These are phyloP conservation scores for Siniperca knerii DNA, from an alignment of 2,113 vertebrate species.

Conservation along the genomic window DNA sequence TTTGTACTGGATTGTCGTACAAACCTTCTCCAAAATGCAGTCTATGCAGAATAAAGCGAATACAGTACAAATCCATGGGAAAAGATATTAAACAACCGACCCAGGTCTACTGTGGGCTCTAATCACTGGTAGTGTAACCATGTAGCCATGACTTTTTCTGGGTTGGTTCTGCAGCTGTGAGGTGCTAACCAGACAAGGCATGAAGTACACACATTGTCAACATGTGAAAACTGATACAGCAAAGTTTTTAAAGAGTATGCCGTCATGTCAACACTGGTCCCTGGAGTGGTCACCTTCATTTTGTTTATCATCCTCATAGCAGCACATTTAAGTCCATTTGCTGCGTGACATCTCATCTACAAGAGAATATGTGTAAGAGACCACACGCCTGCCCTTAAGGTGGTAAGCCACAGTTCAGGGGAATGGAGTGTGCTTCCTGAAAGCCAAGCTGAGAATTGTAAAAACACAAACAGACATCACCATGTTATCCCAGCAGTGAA, in stretches of 20 bases:
- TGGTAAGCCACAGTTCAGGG: background rate
- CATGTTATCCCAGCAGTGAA: conserved; percentile 1
- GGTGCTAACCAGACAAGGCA: background rate
- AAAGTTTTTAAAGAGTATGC: background rate
- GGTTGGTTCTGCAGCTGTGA: conserved; percentile 6
- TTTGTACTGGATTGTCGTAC: conserved; percentile 51
- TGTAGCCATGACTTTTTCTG: conserved; percentile 10
- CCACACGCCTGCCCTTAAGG: background rate
- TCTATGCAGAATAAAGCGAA: conserved; percentile 17
- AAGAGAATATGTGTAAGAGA: background rate
- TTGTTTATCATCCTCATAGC: conserved; percentile 13
- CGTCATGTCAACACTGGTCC: background rate
- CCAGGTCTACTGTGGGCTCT: conserved; percentile 27
- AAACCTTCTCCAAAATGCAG: conserved; percentile 24
- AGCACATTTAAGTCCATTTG: background rate
- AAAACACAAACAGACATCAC: background rate
- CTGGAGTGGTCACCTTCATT: background rate
- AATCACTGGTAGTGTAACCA: conserved; percentile 44
- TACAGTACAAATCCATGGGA: background rate
- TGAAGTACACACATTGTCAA: background rate
- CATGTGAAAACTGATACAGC: background rate
- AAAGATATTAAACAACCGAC: conserved; percentile 2
- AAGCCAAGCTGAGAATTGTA: conserved; percentile 10
- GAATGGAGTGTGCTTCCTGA: conserved; percentile 14
- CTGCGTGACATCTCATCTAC: background rate